phyloP scores from a whole-genome alignment of 2,888 invertebrate species.

The Tachina grossa region DNA sequence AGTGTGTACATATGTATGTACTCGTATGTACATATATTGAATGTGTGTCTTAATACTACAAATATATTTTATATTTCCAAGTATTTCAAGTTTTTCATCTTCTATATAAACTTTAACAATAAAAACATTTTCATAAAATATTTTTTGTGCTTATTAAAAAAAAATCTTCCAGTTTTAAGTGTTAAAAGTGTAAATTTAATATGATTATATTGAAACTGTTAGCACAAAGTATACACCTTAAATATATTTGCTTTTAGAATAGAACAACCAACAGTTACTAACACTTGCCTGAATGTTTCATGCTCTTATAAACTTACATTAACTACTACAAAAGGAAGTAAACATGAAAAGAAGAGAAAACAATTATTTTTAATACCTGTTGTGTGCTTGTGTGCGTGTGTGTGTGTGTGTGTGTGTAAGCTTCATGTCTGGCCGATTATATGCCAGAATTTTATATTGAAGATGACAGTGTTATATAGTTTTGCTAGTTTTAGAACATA shows the following conservation, averaged over 20 bases:
- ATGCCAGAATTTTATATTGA: not conserved
- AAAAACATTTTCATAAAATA: slow-evolving; percentile 38
- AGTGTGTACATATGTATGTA: not conserved
- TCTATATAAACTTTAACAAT: not conserved
- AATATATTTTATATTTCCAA: not conserved
- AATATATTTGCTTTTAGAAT: not conserved
- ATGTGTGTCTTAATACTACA: not conserved
- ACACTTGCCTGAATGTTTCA: slow-evolving; percentile 30
- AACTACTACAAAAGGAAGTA: not conserved
- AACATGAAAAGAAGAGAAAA: slow-evolving; percentile 1
- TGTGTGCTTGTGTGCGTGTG: not conserved
- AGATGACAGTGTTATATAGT: slow-evolving; percentile 24
- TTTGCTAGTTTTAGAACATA: not conserved
- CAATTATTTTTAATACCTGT: slow-evolving; percentile 28
- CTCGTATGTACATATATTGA: not conserved
- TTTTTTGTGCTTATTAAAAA: slow-evolving; percentile 27
- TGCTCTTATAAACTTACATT: slow-evolving; percentile 28
- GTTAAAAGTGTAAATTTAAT: slow-evolving; percentile 67
- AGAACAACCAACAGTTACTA: slow-evolving; percentile 18
- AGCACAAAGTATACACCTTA: slow-evolving; percentile 18
- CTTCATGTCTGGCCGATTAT: slow-evolving; percentile 10
- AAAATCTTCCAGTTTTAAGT: slow-evolving; percentile 54
- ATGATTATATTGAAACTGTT: slow-evolving; percentile 65
- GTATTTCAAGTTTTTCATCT: slow-evolving; percentile 5
- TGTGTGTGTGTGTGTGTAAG: not conserved